Conservation (phyloP, 2,797 vertebrate species). For the Cottoperca gobio region DNA sequence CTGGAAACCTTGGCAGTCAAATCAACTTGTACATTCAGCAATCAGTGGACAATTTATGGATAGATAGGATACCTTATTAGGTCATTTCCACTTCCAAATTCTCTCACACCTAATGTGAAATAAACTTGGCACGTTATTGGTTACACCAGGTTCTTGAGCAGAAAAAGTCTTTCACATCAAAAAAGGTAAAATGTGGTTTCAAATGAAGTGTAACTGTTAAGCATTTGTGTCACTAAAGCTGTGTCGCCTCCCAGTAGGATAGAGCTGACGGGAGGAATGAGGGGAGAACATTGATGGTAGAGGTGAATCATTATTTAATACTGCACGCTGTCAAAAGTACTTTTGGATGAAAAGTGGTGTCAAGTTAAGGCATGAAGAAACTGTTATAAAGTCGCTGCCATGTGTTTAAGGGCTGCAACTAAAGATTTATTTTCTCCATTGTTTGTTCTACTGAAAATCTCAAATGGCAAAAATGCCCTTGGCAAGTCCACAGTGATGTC, state of each 20-base stretch:
- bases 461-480: too few relatives aligned
- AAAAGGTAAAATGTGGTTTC: not conserved
- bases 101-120: not conserved
- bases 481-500: too few relatives aligned
- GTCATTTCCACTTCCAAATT: not conserved
- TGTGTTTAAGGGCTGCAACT: not conserved
- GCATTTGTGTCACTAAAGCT: constrained; percentile 3
- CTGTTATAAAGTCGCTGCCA: not conserved
- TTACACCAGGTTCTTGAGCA: not conserved
- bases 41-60: not conserved
- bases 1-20: not conserved
- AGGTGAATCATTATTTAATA: constrained; percentile 17
- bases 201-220: constrained; percentile 13
- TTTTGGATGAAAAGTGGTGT: constrained; percentile 16
- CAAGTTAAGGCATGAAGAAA: not conserved
- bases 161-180: not conserved
- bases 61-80: not conserved
- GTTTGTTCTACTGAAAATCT: not conserved
- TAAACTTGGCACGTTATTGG: not conserved
- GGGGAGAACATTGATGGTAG: constrained; percentile 4
- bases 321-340: constrained; percentile 12
- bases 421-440: not conserved
- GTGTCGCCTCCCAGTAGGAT: constrained; percentile 9
- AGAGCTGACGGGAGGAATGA: constrained; percentile 8
- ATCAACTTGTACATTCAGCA: not conserved